phyloP scores from a whole-genome alignment of 1,140 invertebrate genomes.

The Drosophila burlai region DNA sequence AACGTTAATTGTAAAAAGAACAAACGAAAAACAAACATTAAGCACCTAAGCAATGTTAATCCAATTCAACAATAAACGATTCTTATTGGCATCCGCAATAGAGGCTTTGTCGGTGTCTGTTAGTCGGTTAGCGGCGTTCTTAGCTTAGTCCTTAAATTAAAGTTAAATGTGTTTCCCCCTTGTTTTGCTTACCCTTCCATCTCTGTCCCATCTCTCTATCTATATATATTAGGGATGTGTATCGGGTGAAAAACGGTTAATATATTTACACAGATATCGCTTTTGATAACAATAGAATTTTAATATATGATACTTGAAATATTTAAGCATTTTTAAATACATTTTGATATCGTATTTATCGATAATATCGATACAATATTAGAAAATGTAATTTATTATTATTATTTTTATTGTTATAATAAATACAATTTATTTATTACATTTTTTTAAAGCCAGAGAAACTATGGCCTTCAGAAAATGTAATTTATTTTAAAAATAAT shows the following conservation, averaged over 20 bases:
- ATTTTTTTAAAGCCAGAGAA: too few species aligned
- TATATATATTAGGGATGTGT: slow-evolving; percentile 18
- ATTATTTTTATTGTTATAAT: too few species aligned
- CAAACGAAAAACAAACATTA: slow-evolving; percentile 20
- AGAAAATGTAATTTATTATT: too few species aligned
- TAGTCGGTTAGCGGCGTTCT: slow-evolving; percentile 11
- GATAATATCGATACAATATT: too few species aligned
- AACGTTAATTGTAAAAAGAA: slow-evolving; percentile 32
- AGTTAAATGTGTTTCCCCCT: slow-evolving; percentile 19
- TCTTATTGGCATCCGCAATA: slow-evolving; percentile 28
- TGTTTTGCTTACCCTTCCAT: slow-evolving; percentile 17
- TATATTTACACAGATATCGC: neutral
- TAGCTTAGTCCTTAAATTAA: slow-evolving; percentile 13
- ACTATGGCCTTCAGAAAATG: too few species aligned
- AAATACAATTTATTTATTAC: too few species aligned
- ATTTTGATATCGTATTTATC: too few species aligned
- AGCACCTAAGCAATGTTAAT: slow-evolving; percentile 47
- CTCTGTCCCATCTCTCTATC: slow-evolving; percentile 21
- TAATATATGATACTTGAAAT: neutral
- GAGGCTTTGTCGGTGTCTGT: slow-evolving; percentile 17
- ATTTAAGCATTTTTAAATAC: neutral
- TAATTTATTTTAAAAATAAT: neutral
- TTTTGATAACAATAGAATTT: neutral
- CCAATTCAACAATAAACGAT: slow-evolving; percentile 45
- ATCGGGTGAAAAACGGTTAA: too few species aligned